Base-by-base conservation (phyloP, 1,140 invertebrate genomes). In the Pentalonia nigronervosa region DNA sequence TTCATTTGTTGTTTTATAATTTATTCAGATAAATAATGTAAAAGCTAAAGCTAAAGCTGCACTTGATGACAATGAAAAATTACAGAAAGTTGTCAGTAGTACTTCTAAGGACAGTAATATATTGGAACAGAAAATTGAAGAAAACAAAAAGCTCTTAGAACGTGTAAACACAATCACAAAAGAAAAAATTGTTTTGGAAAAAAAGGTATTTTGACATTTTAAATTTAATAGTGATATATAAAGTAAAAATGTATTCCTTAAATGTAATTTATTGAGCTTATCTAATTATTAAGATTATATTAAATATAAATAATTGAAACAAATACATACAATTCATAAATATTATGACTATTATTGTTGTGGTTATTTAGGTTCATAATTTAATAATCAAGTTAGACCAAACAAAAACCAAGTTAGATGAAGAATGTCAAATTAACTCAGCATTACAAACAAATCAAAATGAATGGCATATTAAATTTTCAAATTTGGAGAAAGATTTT, bases 391-490 rank as follows among this genome's bases (percentile, higher is more conserved):
- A 97, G 95, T 95, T 97, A 76, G 94, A 95, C 3, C 95, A 96
- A 93, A 95, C 96, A 41, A 96, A 97, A 94, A 95, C 95, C 21
- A 97, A 98, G 94, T 95, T 99, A 92, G 95, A 96, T 17, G 98
- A 98, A 94, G 98, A 99, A 95, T 96, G 96, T 93, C 96, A 97
- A 95, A 95, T 98, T 95, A 96, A 98, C 95, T 96, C 97, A 94
- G 97, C 97, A 47, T 95, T 99, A 94, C 96, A 97, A 93, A 95
- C 96, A 91, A 98, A 98, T 95, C 98, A 99, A 95, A 95, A 96
- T 56, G 96, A 96, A 50, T 98, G 97, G 97, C 97, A 98, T 94
- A 95, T 96, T 30, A 96, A 97, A 94, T 96, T 98, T 90, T 96
- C 96, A 21, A 95, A 96, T 76, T 94, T 98, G 17, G 97, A 98